Percentiles rank a stretch among this genome's conserved stretches.
Evolutionary conservation across 2,113 vertebrate species (phyloP).

Genomic region (Aldabrachelys gigantea): DNA sequence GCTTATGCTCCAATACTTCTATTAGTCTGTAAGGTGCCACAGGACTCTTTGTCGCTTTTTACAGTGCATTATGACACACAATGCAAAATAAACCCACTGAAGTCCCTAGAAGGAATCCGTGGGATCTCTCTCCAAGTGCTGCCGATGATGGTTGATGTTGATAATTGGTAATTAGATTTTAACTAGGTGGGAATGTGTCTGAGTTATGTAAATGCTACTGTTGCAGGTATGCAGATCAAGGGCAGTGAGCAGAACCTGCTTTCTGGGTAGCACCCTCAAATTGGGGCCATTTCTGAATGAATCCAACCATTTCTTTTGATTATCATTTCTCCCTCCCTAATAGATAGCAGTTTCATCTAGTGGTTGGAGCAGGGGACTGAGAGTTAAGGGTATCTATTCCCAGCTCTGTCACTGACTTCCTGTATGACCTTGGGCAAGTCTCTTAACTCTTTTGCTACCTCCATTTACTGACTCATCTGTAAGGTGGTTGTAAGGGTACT

Average conservation of each 20-base stretch:
- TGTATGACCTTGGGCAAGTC: not conserved
- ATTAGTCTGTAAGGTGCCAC: no score
- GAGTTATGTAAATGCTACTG: not conserved
- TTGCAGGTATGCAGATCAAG: not conserved
- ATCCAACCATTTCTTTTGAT: not conserved
- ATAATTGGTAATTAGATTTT: no score
- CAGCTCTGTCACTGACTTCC: not conserved
- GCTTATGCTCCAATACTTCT: no score
- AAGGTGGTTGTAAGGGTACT: not conserved
- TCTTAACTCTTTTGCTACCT: not conserved
- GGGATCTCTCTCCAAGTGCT: not conserved
- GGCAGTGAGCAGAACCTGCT: not conserved
- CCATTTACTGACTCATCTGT: rapidly evolving
- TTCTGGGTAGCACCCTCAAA: not conserved
- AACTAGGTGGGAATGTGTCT: not conserved
- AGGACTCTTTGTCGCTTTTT: not conserved
- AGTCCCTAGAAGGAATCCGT: not conserved
- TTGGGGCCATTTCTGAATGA: not conserved
- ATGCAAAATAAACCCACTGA: not conserved
- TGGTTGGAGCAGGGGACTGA: not conserved
- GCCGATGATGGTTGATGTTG: not conserved
- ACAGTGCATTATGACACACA: not conserved
- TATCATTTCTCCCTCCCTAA: not conserved
- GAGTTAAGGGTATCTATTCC: not conserved
- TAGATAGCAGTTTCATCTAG: not conserved